Evolutionary conservation across 2,797 vertebrate species (phyloP).

Genomic region (Sarcophilus harrisii): DNA sequence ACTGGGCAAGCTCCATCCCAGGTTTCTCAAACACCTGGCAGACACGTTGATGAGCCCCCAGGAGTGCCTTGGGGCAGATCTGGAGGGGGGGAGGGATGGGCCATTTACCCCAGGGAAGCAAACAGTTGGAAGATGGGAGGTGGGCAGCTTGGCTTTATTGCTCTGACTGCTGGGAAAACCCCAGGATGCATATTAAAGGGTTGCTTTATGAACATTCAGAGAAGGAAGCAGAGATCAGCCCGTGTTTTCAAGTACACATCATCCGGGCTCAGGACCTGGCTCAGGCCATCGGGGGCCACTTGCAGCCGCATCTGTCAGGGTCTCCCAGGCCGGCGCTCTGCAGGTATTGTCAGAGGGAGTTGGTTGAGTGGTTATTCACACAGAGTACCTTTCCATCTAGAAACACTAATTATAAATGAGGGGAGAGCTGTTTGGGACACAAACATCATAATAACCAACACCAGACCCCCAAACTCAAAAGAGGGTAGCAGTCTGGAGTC

Average conservation of each 20-base stretch:
- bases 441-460: background rate
- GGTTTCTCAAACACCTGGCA: no score
- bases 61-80: no score
- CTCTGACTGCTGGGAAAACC: background rate
- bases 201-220: background rate
- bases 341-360: background rate
- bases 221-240: background rate
- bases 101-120: background rate
- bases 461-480: background rate
- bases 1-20: no score
- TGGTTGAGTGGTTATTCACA: background rate
- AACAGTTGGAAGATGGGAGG: background rate
- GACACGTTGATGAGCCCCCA: background rate
- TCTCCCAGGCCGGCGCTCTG: background rate
- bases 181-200: background rate
- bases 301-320: background rate
- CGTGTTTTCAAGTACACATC: background rate
- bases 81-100: background rate
- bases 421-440: background rate
- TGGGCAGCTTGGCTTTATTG: background rate
- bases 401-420: background rate
- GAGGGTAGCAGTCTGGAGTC: no score
- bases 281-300: background rate
- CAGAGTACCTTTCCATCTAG: background rate
- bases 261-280: background rate